A percentile compares a stretch with the other conserved stretches of the same genome.
These are phyloP conservation scores for Nicator chloris DNA, from an alignment of 2,113 vertebrate genomes.

Conservation along the genomic window DNA sequence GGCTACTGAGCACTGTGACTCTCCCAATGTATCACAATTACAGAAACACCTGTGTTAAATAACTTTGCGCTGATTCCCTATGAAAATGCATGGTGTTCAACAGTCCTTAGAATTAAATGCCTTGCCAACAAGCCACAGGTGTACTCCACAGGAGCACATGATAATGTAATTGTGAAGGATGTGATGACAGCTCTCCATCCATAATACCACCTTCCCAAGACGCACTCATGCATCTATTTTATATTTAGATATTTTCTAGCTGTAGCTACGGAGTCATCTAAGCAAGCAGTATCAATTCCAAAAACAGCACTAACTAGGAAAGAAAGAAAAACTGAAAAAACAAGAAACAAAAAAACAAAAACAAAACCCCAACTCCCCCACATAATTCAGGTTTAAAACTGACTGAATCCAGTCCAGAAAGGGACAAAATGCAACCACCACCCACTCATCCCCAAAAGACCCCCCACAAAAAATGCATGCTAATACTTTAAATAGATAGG, in stretches of 20 bases:
- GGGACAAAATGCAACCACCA: neutral
- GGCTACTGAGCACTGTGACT: slow-evolving; percentile 4
- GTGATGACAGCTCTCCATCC: slow-evolving; percentile 65
- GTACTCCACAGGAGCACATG: slow-evolving; percentile 63
- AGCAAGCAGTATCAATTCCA: neutral
- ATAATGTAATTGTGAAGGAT: slow-evolving; percentile 65
- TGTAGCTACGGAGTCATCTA: slow-evolving; percentile 27
- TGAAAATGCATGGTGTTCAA: slow-evolving; percentile 63
- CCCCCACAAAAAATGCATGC: fast-evolving
- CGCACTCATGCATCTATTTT: slow-evolving; percentile 60
- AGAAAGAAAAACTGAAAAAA: neutral
- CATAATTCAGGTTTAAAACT: neutral
- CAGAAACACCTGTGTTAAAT: slow-evolving; percentile 70
- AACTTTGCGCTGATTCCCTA: slow-evolving; percentile 49
- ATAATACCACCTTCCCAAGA: slow-evolving; percentile 50
- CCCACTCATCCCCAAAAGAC: fast-evolving
- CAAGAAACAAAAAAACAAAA: too few relatives aligned
- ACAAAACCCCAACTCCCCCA: fast-evolving
- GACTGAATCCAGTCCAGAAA: neutral
- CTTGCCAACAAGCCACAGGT: slow-evolving; percentile 74
- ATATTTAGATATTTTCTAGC: slow-evolving; percentile 51
- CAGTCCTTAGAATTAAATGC: slow-evolving; percentile 50
- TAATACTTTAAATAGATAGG: neutral
- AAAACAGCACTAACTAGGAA: neutral
- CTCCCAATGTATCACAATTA: slow-evolving; percentile 61